Conservation (phyloP, 2,888 invertebrate genomes). For the Pseudococcus longispinus region DNA sequence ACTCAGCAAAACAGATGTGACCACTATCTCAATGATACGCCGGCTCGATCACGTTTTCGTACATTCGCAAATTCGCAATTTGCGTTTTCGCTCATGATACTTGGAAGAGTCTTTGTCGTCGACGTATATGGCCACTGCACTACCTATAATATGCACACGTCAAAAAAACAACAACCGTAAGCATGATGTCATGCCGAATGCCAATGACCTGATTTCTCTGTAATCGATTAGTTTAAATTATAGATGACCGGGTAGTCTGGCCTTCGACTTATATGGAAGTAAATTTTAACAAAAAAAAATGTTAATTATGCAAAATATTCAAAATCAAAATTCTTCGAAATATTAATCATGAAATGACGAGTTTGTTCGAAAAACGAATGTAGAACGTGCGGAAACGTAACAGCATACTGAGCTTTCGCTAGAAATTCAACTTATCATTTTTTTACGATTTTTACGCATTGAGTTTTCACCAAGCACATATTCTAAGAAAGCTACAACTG, state of each 20-base stretch:
- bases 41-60: constrained; percentile 6
- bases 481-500: too few species aligned
- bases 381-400: too few species aligned
- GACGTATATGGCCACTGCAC: not conserved
- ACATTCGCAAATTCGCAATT: constrained; percentile 4
- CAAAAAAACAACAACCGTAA: not conserved
- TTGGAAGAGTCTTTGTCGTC: not conserved
- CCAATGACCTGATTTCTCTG: constrained; percentile 1
- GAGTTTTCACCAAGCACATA: too few species aligned
- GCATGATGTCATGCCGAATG: constrained; percentile 14
- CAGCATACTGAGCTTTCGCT: too few species aligned
- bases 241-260: not conserved
- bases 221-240: not conserved
- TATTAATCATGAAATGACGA: not conserved
- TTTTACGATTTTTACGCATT: too few species aligned
- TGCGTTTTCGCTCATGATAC: not conserved
- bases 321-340: not conserved
- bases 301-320: not conserved
- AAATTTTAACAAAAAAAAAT: not conserved
- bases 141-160: not conserved
- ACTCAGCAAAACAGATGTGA: constrained; percentile 36
- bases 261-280: constrained; percentile 3
- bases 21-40: not conserved
- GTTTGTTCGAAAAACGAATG: not conserved
- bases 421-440: too few species aligned